Evolutionary conservation across 2,113 vertebrate species (phyloP), one percentile per base, ranked within the genome.

Genomic region (Takifugu flavidus): DNA sequence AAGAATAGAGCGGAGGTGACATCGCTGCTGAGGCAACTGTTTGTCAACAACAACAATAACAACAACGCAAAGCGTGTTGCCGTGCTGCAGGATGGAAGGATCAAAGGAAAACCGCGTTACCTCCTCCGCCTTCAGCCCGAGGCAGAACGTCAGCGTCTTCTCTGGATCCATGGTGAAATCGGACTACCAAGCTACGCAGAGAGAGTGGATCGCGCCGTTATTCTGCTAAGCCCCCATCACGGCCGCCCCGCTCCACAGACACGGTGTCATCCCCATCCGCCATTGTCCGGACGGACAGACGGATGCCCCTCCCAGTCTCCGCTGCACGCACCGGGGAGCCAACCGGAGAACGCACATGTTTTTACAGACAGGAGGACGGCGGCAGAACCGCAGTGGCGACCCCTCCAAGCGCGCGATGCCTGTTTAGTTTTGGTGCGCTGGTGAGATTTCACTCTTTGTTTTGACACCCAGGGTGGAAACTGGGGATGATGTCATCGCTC

Each of bases 101-200:
- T 68, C 26, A 59, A 55, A 61, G 34, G 34, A 29, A 44, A 13
- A 53, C n/a, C 54, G 71, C 54, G 1, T 77, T 84, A 89, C 88
- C 88, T 84, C 84, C 54, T 79, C 82, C 61, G 81, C 74, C 79
- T 76, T 80, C 65, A 89, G 44, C 76, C 84, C 84, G 13, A 75
- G 77, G 84, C 88, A 89, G 77, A 88, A 89, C 14, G 86, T 89
- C 85, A 88, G 47, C 53, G 82, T 86, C 57, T 89, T 89, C 75
- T 89, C 86, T 46, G 88, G 88, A 86, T 89, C 88, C 88, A 89
- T 89, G 71, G 56, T 70, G 47, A 55, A 6, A 59, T 66, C 3
- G 46, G 67, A 42, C 47, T 20, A 65, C 69, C 77, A 72, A 69
- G 69, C 67, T 54, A 53, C 57, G 43, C 56, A 47, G 54, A 62